phyloP scores from a whole-genome alignment of 2,888 invertebrate genomes.

The Cheilosia scutellata region DNA sequence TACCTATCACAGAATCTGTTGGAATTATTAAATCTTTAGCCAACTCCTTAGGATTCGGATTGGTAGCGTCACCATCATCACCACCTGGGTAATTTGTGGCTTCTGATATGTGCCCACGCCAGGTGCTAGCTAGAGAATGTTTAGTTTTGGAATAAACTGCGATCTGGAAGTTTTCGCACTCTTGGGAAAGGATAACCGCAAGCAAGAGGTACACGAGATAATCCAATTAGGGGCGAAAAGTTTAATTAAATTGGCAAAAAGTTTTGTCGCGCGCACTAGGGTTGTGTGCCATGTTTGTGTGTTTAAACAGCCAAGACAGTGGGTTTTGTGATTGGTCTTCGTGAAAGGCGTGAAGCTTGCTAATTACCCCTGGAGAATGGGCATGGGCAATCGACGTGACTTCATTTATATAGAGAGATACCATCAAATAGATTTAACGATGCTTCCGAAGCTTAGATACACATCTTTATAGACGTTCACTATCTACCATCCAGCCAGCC shows the following conservation, averaged over 20 bases:
- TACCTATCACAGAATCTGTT: slow-evolving; percentile 23
- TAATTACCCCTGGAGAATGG: slow-evolving; percentile 45
- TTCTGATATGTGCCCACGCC: slow-evolving; percentile 66
- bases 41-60: slow-evolving; percentile 16
- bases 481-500: neutral
- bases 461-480: slow-evolving; percentile 28
- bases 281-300: neutral
- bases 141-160: slow-evolving; percentile 35
- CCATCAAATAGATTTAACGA: slow-evolving; percentile 25
- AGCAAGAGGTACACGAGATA: slow-evolving; percentile 64
- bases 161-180: slow-evolving; percentile 48
- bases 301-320: slow-evolving; percentile 18
- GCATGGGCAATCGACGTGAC: slow-evolving; percentile 37
- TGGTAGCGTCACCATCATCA: slow-evolving; percentile 42
- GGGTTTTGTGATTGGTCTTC: slow-evolving; percentile 24
- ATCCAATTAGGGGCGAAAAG: slow-evolving; percentile 70
- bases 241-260: slow-evolving; percentile 70
- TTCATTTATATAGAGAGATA: slow-evolving; percentile 6
- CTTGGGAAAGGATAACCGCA: slow-evolving; percentile 38
- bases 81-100: slow-evolving; percentile 68
- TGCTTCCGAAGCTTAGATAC: slow-evolving; percentile 38
- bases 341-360: slow-evolving; percentile 36
- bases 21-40: slow-evolving; percentile 61
- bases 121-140: slow-evolving; percentile 55
- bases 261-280: slow-evolving; percentile 58